These are phyloP conservation scores for Enteromius argenteus DNA, from an alignment of 2,797 vertebrate genomes.

Conservation along the genomic window DNA sequence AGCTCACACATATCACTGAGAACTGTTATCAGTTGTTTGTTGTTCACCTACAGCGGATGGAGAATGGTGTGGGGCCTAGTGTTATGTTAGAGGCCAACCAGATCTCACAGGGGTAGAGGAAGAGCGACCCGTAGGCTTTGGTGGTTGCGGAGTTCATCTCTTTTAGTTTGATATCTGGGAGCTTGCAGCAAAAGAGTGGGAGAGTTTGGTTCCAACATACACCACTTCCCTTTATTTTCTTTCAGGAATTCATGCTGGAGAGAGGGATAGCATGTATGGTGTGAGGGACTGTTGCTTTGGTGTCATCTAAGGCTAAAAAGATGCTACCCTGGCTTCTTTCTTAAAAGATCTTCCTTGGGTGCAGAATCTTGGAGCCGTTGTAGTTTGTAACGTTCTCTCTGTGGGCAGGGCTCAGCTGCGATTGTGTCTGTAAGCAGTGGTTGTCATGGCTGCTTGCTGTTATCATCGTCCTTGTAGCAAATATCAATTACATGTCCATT, in stretches of 20 bases:
- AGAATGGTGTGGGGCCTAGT: neutral
- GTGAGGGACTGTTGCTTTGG: neutral
- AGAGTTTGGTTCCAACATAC: constrained; percentile 28
- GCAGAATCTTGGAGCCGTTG: neutral
- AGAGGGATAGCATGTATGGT: neutral
- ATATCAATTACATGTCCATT: neutral
- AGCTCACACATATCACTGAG: neutral
- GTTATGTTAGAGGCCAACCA: neutral
- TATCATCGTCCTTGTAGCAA: neutral
- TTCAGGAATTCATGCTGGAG: neutral
- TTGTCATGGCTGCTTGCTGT: neutral
- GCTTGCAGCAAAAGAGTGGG: neutral
- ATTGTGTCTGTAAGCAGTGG: neutral
- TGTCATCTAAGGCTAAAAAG: neutral
- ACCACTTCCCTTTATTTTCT: constrained; percentile 30
- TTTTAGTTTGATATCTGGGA: neutral
- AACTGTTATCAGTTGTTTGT: neutral
- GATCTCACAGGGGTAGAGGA: neutral
- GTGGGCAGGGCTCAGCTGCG: too few species aligned
- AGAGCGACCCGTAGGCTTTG: neutral
- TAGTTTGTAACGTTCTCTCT: neutral
- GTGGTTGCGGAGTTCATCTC: neutral
- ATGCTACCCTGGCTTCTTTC: neutral
- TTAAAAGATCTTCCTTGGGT: neutral
- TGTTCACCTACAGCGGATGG: neutral